Base-by-base conservation (phyloP, 2,113 vertebrate genomes). In the Sardina pilchardus region DNA sequence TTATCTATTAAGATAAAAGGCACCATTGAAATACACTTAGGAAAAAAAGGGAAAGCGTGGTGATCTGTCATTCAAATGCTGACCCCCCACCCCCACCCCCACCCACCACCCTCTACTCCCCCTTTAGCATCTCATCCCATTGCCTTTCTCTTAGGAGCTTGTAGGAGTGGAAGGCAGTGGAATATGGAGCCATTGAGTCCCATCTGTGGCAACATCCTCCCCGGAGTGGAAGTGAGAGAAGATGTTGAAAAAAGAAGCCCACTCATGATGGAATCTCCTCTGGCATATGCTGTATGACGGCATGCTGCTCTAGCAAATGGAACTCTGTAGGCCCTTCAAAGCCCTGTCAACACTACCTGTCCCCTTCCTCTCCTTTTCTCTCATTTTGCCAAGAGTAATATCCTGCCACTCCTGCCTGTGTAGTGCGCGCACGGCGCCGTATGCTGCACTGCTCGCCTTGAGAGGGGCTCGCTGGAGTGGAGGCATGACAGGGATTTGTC, bases 401-500 rank as follows among this genome's bases (percentile, higher is more conserved):
- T 47, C 78, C 80, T 82, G 85, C 53, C 83, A 86, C 36, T 30
- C 83, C 80, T 71, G 30, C 81, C 50, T 63, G 26, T 39, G 26
- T 36, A 82, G 26, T 67, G 80, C 81, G 85, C 86, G 42, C 63
- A 86, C 83, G 81, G 47, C 26, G 34, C 39, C 43, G 81, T 8
- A 26, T 47, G 83, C 90, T 89, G 86, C 81, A 86, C 26, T 87
- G 88, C 87, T 87, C 85, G 87, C 83, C 86, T 89, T 85, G 63
- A 82, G 67, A 86, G 78, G 80, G 83, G 75, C 83, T 84, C 50
- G 21, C 63, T 82, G 10, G 81, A 86, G 86, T 84, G 75, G 63
- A 82, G 85, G 85, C 75, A 81, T 85, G 83, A 88, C 85, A 86
- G 86, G 87, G 86, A 90, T 92, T 90, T 90, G 87, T 89, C 88